A percentile compares a stretch with the other conserved stretches of the same genome.
phyloP scores from a whole-genome alignment of 2,797 vertebrate species.

The Enteromius fasciolatus region DNA sequence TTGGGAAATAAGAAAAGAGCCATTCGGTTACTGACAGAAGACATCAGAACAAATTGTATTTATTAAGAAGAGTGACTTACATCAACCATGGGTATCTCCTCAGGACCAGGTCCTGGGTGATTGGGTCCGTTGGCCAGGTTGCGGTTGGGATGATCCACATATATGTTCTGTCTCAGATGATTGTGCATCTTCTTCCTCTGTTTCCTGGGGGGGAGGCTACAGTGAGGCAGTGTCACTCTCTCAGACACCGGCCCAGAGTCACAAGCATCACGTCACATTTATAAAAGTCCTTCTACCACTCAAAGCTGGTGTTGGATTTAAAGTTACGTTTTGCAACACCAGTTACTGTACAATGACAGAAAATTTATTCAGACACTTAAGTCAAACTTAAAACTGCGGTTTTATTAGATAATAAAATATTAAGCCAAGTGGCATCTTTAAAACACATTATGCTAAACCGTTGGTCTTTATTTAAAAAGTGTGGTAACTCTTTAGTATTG shows the following conservation, averaged over 20 bases:
- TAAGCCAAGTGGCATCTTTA: background rate
- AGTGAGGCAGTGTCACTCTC: conserved; percentile 60
- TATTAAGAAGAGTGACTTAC: conserved; percentile 73
- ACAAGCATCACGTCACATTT: conserved; percentile 47
- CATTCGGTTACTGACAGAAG: background rate
- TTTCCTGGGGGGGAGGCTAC: conserved; percentile 80
- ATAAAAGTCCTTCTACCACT: background rate
- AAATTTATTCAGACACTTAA: background rate
- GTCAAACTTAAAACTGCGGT: background rate
- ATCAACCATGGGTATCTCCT: conserved; percentile 96
- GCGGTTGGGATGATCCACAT: conserved; percentile 92
- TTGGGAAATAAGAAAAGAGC: background rate
- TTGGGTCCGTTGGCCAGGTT: conserved; percentile 93
- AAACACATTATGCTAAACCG: background rate
- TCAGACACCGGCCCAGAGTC: conserved; percentile 46
- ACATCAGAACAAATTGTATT: background rate
- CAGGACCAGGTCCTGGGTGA: conserved; percentile 93
- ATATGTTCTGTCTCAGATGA: conserved; percentile 96
- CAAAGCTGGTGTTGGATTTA: background rate
- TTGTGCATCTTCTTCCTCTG: conserved; percentile 98
- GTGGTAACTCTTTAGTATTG: too few species aligned
- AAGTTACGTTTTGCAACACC: background rate
- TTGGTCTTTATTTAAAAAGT: background rate
- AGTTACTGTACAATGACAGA: background rate
- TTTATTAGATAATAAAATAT: background rate